phyloP scores from a whole-genome alignment of 2,888 invertebrate genomes.

The Spodoptera littoralis region DNA sequence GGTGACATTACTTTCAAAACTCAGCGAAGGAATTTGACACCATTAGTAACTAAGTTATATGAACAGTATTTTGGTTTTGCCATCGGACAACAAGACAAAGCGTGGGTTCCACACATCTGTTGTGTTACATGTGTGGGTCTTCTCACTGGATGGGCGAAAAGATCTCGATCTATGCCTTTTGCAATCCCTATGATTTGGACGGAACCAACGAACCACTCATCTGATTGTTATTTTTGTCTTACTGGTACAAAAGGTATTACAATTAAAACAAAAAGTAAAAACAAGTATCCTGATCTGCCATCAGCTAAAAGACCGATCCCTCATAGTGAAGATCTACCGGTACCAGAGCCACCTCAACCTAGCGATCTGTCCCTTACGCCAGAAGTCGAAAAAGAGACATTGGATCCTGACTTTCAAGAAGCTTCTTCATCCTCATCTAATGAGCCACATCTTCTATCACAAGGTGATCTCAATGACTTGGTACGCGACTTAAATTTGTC shows the following conservation, averaged over 20 bases:
- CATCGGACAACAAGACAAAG: constrained; percentile 33
- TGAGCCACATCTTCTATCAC: no score
- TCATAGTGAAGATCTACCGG: constrained; percentile 2
- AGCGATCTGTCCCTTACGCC: neutral
- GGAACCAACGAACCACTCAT: constrained; percentile 23
- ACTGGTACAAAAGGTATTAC: constrained; percentile 9
- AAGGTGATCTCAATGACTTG: no score
- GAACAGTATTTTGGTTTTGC: constrained; percentile 3
- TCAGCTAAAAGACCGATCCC: constrained; percentile 7
- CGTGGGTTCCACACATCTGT: constrained; percentile 38
- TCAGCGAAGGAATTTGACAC: constrained; percentile 32
- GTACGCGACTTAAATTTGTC: no score
- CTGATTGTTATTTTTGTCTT: constrained; percentile 17
- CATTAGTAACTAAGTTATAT: neutral
- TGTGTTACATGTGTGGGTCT: constrained; percentile 38
- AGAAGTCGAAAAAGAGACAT: no score
- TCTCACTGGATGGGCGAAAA: constrained; percentile 22
- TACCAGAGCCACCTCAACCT: constrained; percentile 5
- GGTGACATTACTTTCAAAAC: constrained; percentile 35
- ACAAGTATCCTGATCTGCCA: constrained; percentile 1
- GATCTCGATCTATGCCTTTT: constrained; percentile 39
- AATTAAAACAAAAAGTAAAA: constrained; percentile 2
- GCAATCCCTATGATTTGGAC: constrained; percentile 35
- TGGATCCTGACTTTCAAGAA: no score
- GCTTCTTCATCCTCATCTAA: no score